phyloP scores from a whole-genome alignment of 2,113 vertebrate genomes.

The Gambusia holbrooki region DNA sequence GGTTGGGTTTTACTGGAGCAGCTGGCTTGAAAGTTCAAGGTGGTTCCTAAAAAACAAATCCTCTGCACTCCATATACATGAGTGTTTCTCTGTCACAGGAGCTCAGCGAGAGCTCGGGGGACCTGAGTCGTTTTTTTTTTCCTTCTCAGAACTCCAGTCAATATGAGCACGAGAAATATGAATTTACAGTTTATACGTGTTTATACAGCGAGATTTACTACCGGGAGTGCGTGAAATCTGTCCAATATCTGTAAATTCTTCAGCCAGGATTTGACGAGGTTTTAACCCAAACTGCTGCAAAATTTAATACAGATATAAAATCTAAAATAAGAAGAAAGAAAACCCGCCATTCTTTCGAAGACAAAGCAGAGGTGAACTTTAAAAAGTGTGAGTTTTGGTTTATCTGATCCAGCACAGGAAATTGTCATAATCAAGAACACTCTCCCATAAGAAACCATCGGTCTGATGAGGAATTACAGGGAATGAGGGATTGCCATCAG shows the following conservation, averaged over 20 bases:
- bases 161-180: conserved; percentile 10
- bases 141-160: not conserved
- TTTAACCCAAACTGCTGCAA: not conserved
- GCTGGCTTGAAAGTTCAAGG: conserved; percentile 57
- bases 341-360: not conserved
- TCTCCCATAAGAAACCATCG: conserved; percentile 23
- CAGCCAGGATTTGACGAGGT: no score
- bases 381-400: conserved; percentile 12
- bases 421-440: conserved; percentile 55
- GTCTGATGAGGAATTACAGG: conserved; percentile 40
- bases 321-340: not conserved
- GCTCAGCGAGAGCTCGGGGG: not conserved
- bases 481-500: conserved; percentile 36
- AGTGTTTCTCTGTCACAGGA: conserved; percentile 20
- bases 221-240: conserved; percentile 36
- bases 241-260: conserved; percentile 63
- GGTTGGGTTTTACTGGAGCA: conserved; percentile 59
- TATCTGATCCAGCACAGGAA: conserved; percentile 58
- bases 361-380: conserved; percentile 23
- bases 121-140: not conserved
- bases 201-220: conserved; percentile 60
- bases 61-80: not conserved
- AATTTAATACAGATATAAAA: not conserved
- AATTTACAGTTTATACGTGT: conserved; percentile 44
- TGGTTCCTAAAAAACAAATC: conserved; percentile 33